Conservation (phyloP, 2,797 vertebrate genomes). For the Octomys mimax region DNA sequence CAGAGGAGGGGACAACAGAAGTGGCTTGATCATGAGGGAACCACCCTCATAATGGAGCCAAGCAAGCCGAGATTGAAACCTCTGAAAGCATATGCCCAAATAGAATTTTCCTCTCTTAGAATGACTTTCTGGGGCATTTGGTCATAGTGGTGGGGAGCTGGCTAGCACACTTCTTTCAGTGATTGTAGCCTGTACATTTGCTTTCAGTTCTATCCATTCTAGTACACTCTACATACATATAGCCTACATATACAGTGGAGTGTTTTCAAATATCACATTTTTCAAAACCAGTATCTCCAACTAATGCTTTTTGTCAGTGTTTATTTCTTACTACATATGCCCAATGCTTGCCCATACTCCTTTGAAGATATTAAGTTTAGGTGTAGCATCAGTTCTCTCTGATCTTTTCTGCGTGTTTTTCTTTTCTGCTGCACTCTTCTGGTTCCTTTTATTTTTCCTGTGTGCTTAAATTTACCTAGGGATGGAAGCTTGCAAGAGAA, state of each 20-base stretch:
- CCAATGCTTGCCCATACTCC: neutral
- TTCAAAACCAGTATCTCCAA: neutral
- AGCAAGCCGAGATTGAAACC: neutral
- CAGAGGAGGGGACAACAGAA: neutral
- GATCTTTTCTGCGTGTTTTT: neutral
- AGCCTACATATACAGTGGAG: neutral
- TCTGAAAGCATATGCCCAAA: neutral
- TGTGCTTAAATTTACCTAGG: neutral
- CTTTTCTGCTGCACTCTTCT: neutral
- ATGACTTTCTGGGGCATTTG: neutral
- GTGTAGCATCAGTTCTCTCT: neutral
- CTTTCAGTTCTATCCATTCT: neutral
- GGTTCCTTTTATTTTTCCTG: neutral
- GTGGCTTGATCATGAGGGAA: neutral
- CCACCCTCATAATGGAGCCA: neutral
- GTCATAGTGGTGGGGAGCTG: too few species aligned
- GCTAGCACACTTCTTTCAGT: neutral
- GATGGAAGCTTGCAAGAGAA: neutral
- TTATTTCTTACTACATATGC: neutral
- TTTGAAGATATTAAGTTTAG: slow-evolving; percentile 1
- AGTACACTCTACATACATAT: neutral
- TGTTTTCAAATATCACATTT: neutral
- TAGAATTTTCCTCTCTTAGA: neutral
- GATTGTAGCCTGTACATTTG: neutral
- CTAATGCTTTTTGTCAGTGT: neutral